Evolutionary conservation across 2,797 vertebrate genomes (phyloP), one percentile per base, ranked within the genome.

Genomic region (Crenuchus spilurus): DNA sequence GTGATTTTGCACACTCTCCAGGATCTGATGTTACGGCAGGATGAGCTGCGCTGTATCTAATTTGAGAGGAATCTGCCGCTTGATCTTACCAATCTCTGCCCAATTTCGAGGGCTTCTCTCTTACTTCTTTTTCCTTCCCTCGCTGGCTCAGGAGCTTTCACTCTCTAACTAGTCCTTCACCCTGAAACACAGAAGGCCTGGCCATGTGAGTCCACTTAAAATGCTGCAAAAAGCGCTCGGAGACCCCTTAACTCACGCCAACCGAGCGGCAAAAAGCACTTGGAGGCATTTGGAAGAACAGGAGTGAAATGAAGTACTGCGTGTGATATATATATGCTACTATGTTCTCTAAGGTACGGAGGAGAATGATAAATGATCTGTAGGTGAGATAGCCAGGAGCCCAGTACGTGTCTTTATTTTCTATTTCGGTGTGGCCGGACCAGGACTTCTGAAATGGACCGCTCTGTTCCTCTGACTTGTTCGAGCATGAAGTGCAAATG

Each of bases 51-150:
- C 60, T 63, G 44, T 74, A 48, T 70, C 57, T 73, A 77, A 81
- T 75, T 63, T 68, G 10, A 60, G 20, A 57, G 51, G 65, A 75
- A 80, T 80, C 75, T 75, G 22, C 55, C 46, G 24, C 76, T 69
- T 77, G 67, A 81, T 74, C 76, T 74, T 16, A 33, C 64, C 75
- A 71, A 71, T 80, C 77, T 81, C 67, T 44, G 46, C 55, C 60
- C 70, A 68, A 76, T 83, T 76, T 81, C 71, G 44, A 72, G 52
- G 26, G 70, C 72, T 62, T 64, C n/a, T 48, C 62, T 72, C 51
- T 9, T 22, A 49, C 20, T 54, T 42, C 60, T 42, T 24, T 18
- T 33, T n/a, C 28, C n/a, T 28, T 35, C 41, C 30, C 51, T 48
- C 49, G n/a, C 26, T 72, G 63, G 58, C 70, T 70, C 54, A 54